These are phyloP conservation scores for Garra rufa DNA, from an alignment of 2,113 vertebrate species.

Conservation along the genomic window DNA sequence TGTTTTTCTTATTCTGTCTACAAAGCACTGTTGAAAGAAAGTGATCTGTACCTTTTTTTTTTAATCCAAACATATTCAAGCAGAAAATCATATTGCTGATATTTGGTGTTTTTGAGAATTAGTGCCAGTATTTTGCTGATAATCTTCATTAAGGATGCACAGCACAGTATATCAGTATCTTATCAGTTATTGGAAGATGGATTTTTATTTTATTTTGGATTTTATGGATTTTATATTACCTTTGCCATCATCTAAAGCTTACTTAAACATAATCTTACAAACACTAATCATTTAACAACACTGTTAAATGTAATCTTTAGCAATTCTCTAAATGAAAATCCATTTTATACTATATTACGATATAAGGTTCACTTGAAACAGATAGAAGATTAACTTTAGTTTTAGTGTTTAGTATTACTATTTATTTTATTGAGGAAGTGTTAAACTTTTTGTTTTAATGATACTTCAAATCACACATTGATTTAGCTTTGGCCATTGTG, in stretches of 20 bases:
- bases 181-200: not conserved
- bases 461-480: not conserved
- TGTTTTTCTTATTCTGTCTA: not conserved
- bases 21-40: not conserved
- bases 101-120: not conserved
- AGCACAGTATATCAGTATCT: not conserved
- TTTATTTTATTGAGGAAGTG: not conserved
- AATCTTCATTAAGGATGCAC: not conserved
- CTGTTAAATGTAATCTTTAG: not conserved
- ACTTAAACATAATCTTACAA: not conserved
- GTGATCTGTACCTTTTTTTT: not conserved
- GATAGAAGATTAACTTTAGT: too few species aligned
- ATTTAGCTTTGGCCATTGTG: not conserved
- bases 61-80: not conserved
- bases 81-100: not conserved
- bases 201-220: not conserved
- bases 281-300: not conserved
- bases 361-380: not conserved
- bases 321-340: not conserved
- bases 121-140: not conserved
- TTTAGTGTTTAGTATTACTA: too few species aligned
- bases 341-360: not conserved
- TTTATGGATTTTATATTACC: not conserved
- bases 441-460: not conserved
- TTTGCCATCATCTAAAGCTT: not conserved